Percentiles rank a stretch among this genome's conserved stretches.
Evolutionary conservation across 2,797 vertebrate genomes (phyloP).

Genomic region (Uromys caudimaculatus): DNA sequence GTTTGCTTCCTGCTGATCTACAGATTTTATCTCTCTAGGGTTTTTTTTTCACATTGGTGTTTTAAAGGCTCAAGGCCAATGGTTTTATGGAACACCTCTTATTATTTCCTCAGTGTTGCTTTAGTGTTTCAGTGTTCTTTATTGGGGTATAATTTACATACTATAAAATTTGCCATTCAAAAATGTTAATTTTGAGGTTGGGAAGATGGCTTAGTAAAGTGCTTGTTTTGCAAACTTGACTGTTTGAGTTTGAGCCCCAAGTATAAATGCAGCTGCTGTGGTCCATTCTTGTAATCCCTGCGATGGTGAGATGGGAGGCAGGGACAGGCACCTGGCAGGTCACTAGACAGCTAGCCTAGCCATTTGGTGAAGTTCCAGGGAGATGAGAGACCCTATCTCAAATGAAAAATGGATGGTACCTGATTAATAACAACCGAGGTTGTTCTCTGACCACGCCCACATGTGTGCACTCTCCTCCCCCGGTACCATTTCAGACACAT

Average conservation of each 20-base stretch:
- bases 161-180: neutral
- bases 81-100: constrained; percentile 4
- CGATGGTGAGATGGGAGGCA: neutral
- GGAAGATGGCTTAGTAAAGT: neutral
- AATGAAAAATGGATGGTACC: neutral
- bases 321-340: neutral
- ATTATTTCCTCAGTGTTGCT: neutral
- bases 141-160: neutral
- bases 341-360: neutral
- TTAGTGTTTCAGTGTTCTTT: neutral
- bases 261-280: neutral
- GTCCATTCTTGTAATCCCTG: neutral
- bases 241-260: neutral
- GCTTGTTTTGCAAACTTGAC: neutral
- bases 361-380: neutral
- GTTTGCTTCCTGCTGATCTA: neutral
- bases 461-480: neutral
- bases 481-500: neutral
- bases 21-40: neutral
- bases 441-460: neutral
- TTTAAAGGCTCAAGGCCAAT: neutral
- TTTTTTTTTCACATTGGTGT: neutral
- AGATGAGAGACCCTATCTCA: neutral
- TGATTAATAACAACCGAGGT: neutral
- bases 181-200: neutral